These are phyloP conservation scores for Varecia variegata DNA, from an alignment of 2,797 vertebrate species.

Conservation along the genomic window DNA sequence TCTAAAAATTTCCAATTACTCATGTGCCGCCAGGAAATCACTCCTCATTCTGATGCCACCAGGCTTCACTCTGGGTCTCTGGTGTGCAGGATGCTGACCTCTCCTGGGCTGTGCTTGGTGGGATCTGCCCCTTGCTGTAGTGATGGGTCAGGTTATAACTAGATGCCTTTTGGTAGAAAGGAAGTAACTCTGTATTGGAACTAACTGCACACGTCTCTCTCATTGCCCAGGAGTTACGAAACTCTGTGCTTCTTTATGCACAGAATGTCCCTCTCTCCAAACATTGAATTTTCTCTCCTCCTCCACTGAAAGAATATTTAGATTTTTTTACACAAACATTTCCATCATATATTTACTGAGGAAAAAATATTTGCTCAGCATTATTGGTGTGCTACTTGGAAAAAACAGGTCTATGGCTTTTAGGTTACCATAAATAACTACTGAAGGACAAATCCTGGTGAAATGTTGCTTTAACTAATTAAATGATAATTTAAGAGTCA, in stretches of 20 bases:
- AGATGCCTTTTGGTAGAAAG: neutral
- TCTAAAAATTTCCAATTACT: neutral
- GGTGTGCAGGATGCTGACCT: neutral
- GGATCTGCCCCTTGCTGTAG: neutral
- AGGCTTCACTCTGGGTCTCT: neutral
- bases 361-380: neutral
- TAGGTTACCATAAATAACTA: neutral
- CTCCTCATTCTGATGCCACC: neutral
- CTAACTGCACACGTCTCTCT: neutral
- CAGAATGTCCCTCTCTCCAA: neutral
- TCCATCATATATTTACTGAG: neutral
- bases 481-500: slow-evolving; percentile 3
- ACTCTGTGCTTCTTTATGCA: neutral
- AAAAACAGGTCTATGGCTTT: neutral
- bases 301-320: neutral
- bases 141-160: neutral
- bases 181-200: neutral
- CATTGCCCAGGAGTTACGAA: neutral
- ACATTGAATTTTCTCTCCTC: neutral
- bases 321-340: neutral
- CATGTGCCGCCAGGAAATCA: neutral
- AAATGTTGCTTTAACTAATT: slow-evolving; percentile 20
- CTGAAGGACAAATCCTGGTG: neutral
- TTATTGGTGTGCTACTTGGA: neutral
- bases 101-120: neutral